Conservation (phyloP, 2,113 vertebrate genomes). For the Spilogale gracilis region DNA sequence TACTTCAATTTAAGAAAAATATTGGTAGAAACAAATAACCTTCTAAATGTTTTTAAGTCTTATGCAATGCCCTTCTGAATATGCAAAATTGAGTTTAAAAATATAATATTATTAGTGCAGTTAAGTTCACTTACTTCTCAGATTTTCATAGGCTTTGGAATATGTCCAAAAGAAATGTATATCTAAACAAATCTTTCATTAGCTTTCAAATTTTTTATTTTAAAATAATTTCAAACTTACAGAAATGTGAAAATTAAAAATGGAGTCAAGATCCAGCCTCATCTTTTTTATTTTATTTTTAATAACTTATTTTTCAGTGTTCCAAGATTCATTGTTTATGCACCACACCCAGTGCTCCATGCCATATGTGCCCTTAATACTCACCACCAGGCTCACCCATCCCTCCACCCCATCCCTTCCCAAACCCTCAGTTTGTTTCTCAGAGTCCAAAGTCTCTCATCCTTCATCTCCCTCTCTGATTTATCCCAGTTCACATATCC, state of each 20-base stretch:
- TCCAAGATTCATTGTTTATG: too few relatives aligned
- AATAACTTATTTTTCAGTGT: too few relatives aligned
- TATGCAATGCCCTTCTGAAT: slow-evolving; percentile 85
- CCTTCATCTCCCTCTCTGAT: too few relatives aligned
- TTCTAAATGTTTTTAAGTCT: slow-evolving; percentile 84
- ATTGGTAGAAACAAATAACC: slow-evolving; percentile 80
- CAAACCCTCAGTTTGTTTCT: too few relatives aligned
- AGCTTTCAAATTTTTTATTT: slow-evolving; percentile 68
- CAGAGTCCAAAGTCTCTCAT: too few relatives aligned
- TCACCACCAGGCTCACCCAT: too few relatives aligned
- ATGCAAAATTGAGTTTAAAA: slow-evolving; percentile 82
- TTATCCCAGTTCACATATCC: too few relatives aligned
- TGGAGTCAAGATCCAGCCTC: background rate
- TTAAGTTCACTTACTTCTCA: slow-evolving; percentile 82
- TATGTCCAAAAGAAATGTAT: slow-evolving; percentile 83
- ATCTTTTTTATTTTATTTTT: background rate
- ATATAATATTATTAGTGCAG: slow-evolving; percentile 77
- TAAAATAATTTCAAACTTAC: background rate
- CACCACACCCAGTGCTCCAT: too few relatives aligned
- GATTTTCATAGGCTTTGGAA: slow-evolving; percentile 82
- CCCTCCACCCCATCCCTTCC: too few relatives aligned
- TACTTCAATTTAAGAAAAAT: background rate
- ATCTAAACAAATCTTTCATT: slow-evolving; percentile 82
- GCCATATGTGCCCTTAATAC: too few relatives aligned
- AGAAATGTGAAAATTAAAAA: background rate